Evolutionary conservation across 2,113 vertebrate species (phyloP), one percentile per base, ranked within the genome.

Genomic region (Canis aureus): DNA sequence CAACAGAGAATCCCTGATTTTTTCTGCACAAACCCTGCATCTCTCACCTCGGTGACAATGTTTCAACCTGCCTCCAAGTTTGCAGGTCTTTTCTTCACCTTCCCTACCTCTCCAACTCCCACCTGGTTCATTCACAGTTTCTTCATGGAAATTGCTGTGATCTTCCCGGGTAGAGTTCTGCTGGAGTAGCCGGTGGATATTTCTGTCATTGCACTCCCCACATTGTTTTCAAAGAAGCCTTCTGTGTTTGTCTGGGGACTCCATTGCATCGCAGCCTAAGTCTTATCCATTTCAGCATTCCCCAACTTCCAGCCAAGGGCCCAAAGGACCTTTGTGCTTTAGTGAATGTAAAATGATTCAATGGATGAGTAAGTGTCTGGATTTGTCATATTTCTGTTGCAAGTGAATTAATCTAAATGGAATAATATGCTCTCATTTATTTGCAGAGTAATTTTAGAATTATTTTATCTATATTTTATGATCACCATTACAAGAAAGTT

Each of bases 131-230:
- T 11, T 74, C 79, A 51, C 8, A 19, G 2, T 16, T 57, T 92
- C 38, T 22, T 79, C 20, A 0, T 32, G 49, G 43, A 76, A 83
- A 29, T 10, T 16, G 15, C 35, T 71, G 4, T 71, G 1, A 62
- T 73, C 6, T 25, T 91, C 8, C 27, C 4, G 6, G 22, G 29
- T 43, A 35, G 27, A 3, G 8, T 53, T 51, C 27, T 49, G 15
- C 22, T 59, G 0, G 32, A 3, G 49, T 0, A 20, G 25, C 13
- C 8, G 11, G 5, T 60, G 20, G 64, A 0, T 67, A 1, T 85
- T 73, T 86, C 60, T 16, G 0, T n/a, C 79, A 22, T 19, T 25
- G 11, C 1, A 3, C 11, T 89, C 71, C 67, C 6, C 11, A 53
- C 20, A 19, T 29, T 71, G 25, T 66, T 89, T 85, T 43, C 3